phyloP scores from a whole-genome alignment of 2,797 vertebrate species.

The Oreochromis mossambicus region DNA sequence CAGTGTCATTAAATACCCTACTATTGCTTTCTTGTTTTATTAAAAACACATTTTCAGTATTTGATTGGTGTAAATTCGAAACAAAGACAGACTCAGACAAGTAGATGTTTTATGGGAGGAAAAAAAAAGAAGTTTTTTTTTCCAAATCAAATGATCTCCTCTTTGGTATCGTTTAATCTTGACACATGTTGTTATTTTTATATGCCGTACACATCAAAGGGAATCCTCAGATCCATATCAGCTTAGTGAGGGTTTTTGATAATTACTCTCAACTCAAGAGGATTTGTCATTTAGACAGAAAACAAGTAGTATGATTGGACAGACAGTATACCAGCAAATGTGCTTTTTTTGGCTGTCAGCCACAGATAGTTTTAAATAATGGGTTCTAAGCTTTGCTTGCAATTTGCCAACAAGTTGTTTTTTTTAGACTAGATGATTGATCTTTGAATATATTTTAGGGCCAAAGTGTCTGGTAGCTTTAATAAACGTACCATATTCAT shows the following conservation, averaged over 20 bases:
- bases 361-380: background rate
- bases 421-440: background rate
- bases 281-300: background rate
- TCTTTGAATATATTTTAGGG: background rate
- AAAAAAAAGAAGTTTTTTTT: background rate
- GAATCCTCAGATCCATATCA: conserved; percentile 26
- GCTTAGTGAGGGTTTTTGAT: background rate
- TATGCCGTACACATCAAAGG: conserved; percentile 26
- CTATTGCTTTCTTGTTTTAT: background rate
- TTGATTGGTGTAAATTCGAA: background rate
- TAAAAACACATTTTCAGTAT: background rate
- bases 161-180: conserved; percentile 17
- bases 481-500: background rate
- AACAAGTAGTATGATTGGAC: background rate
- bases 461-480: background rate
- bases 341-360: background rate
- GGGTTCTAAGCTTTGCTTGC: background rate
- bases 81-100: background rate
- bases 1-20: background rate
- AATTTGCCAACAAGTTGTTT: background rate
- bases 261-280: conserved; percentile 1
- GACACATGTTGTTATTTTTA: conserved; percentile 13
- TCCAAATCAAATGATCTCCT: background rate
- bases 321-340: background rate
- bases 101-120: conserved; percentile 3